Evolutionary conservation across 1,140 invertebrate species (phyloP).

Genomic region (Megathymus violae): DNA sequence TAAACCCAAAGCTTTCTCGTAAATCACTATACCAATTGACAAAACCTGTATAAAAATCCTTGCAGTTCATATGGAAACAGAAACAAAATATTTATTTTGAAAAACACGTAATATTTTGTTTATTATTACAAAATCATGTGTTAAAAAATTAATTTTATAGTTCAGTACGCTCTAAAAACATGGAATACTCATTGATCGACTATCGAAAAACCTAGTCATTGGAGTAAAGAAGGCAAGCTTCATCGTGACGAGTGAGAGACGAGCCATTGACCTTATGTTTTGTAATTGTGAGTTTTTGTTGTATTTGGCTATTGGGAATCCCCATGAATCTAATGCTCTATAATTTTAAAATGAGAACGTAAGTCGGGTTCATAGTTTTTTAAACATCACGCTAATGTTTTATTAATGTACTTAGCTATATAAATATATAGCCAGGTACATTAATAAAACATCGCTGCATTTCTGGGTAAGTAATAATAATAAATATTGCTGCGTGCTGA

Average conservation of each 20-base stretch:
- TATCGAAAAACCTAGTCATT: conserved; percentile 11
- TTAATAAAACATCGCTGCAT: too few species aligned
- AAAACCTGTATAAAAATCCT: too few species aligned
- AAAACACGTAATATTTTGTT: too few species aligned
- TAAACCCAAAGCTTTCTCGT: too few species aligned
- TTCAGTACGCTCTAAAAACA: background rate
- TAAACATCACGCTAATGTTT: conserved; percentile 9
- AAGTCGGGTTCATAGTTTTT: conserved; percentile 7
- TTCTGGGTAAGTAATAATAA: too few species aligned
- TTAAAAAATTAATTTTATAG: background rate
- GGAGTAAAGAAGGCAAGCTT: conserved; percentile 6
- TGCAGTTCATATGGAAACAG: too few species aligned
- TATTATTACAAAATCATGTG: background rate
- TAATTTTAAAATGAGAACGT: conserved; percentile 44
- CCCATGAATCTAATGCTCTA: conserved; percentile 45
- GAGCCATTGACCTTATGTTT: conserved; percentile 48
- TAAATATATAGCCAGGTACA: too few species aligned
- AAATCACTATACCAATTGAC: too few species aligned
- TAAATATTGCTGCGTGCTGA: background rate
- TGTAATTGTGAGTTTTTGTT: conserved; percentile 49
- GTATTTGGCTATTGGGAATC: conserved; percentile 47
- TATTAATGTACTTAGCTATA: conserved; percentile 18
- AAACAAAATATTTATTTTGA: too few species aligned
- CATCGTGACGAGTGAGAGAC: conserved; percentile 3
- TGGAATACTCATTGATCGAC: background rate